Conservation (phyloP, 2,888 invertebrate genomes). For the Erebia ligea region DNA sequence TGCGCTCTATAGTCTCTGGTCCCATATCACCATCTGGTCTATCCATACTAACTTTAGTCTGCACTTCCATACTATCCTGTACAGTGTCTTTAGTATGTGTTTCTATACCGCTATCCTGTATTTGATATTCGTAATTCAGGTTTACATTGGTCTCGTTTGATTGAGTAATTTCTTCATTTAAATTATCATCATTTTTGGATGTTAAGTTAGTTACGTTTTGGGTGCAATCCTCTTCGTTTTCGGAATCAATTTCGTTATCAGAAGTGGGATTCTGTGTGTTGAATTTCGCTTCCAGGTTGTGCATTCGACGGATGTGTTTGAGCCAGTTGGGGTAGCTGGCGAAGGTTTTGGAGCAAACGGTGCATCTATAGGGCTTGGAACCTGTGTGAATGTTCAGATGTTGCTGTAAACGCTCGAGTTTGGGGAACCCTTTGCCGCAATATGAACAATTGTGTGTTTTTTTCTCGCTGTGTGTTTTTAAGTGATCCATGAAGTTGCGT, state of each 20-base stretch:
- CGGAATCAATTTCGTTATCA: constrained; percentile 13
- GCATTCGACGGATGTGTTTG: constrained; percentile 77
- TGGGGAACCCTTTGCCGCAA: constrained; percentile 77
- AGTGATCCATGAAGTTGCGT: constrained; percentile 60
- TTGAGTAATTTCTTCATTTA: constrained; percentile 2
- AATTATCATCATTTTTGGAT: not conserved
- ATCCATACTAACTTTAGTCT: not conserved
- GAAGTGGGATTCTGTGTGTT: constrained; percentile 33
- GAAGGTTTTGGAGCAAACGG: constrained; percentile 80
- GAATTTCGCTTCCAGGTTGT: constrained; percentile 53
- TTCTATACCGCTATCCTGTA: not conserved
- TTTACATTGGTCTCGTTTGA: constrained; percentile 2
- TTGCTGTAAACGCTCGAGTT: constrained; percentile 61
- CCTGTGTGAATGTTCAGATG: constrained; percentile 84
- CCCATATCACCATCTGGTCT: not conserved
- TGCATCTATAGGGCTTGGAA: constrained; percentile 80
- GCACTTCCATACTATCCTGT: not conserved
- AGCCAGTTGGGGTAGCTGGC: constrained; percentile 82
- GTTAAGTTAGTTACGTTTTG: not conserved
- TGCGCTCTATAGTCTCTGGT: not conserved
- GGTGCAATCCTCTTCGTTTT: constrained; percentile 15
- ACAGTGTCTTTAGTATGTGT: no score
- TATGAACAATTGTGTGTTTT: constrained; percentile 76
- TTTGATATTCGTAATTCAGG: not conserved
- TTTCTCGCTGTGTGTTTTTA: constrained; percentile 65